Evolutionary conservation across 2,797 vertebrate genomes (phyloP), one percentile per base, ranked within the genome.

Genomic region (Oryzias dopingdopingensis): DNA sequence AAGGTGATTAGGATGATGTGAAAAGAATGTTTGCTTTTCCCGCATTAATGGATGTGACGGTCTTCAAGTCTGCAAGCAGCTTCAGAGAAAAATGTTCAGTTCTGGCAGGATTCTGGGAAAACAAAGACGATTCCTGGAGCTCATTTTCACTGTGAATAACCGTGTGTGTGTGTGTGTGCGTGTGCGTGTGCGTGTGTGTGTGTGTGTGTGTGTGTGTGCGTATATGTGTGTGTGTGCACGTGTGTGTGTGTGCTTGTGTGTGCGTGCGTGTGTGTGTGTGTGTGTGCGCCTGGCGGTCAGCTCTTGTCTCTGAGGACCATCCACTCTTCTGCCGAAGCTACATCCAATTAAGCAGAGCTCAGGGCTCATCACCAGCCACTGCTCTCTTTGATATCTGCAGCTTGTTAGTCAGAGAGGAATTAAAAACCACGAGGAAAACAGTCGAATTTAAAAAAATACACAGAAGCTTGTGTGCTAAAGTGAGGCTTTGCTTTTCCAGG

Each of bases 291-390:
- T 26, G 49, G 49, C 2, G 60, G 78, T 74, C 64, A 80, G 40
- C 46, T 52, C 54, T 59, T 41, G 53, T 77, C 76, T 82, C 79
- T 14, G 17, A 41, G 56, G 68, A 66, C 59, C 51, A 5, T 67
- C 74, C 67, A 47, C 49, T 63, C 44, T 43, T 63, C 66, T 46
- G 70, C 65, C 46, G 50, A 49, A 76, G 63, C 76, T 40, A 40
- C 70, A 72, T 76, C 79, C 77, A 86, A 86, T 90, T 88, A 88
- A 70, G 49, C 37, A 1, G 56, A 81, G 81, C 75, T 85, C 75
- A 74, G 69, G 79, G 75, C 79, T 77, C 78, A 70, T 82, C 77
- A 56, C 56, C 79, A 81, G 76, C 55, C 74, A 72, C 71, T 76
- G 64, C 62, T 78, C 56, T 79, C 65, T 85, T 82, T 83, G 73